Evolutionary conservation across 2,888 invertebrate species (phyloP).

Genomic region (Hemicrepidius hirtus): DNA sequence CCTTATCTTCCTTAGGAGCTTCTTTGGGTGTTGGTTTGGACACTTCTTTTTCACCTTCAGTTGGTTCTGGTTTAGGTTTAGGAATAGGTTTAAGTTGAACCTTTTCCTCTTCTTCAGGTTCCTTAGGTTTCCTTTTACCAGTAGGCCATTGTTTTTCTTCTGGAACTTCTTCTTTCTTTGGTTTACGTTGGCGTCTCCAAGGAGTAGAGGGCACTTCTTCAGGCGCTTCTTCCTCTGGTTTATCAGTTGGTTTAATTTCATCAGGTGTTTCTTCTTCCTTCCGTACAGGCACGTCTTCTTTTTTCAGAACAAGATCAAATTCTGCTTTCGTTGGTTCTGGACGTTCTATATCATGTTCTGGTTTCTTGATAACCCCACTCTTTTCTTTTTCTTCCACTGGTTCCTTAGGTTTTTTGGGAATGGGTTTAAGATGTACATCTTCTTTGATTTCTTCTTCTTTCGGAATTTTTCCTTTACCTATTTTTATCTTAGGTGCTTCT

Average conservation of each 20-base stretch:
- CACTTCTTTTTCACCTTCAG: conserved; percentile 60
- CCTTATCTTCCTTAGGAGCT: conserved; percentile 60
- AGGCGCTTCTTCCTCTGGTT: conserved; percentile 49
- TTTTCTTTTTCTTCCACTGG: conserved; percentile 56
- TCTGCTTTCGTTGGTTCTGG: not conserved
- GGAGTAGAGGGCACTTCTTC: conserved; percentile 52
- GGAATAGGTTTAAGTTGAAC: conserved; percentile 73
- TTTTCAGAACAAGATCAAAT: not conserved
- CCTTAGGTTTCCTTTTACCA: conserved; percentile 62
- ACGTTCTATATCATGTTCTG: conserved; percentile 10
- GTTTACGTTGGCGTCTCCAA: conserved; percentile 54
- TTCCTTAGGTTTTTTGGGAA: conserved; percentile 64
- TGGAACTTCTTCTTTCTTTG: conserved; percentile 45
- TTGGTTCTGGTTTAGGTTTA: conserved; percentile 55
- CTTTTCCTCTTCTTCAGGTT: conserved; percentile 71
- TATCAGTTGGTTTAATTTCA: conserved; percentile 62
- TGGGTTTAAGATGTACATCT: conserved; percentile 65
- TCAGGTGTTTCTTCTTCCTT: conserved; percentile 46
- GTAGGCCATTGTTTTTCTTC: conserved; percentile 63
- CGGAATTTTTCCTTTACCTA: conserved; percentile 38
- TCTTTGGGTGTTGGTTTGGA: conserved; percentile 62
- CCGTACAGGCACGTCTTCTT: conserved; percentile 32
- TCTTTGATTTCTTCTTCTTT: conserved; percentile 58
- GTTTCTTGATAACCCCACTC: conserved; percentile 6
- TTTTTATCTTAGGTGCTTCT: conserved; percentile 64